Conservation (phyloP, 2,888 invertebrate genomes). For the Apeira syringaria region DNA sequence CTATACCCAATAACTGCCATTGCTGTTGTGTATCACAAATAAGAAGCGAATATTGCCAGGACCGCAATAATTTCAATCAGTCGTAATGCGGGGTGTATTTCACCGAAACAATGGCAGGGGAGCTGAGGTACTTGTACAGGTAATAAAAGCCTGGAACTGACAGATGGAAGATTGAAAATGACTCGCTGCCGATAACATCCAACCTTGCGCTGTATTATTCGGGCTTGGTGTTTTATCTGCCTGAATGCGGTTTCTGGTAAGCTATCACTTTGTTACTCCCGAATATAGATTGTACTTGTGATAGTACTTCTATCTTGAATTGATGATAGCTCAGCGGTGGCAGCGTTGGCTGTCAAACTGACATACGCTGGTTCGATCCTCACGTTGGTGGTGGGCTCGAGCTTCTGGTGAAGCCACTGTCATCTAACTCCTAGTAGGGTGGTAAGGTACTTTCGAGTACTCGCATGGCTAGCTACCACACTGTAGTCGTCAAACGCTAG, state of each 20-base stretch:
- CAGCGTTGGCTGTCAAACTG: too few species aligned
- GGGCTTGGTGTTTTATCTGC: constrained; percentile 1
- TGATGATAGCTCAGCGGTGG: too few species aligned
- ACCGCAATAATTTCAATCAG: constrained; percentile 22
- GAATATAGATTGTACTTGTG: too few species aligned
- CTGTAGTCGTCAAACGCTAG: too few species aligned
- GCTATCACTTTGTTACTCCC: too few species aligned
- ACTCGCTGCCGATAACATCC: constrained; percentile 25
- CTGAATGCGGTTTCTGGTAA: neutral
- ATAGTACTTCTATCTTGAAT: too few species aligned
- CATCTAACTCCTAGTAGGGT: too few species aligned
- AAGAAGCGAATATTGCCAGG: constrained; percentile 15
- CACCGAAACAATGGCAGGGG: constrained; percentile 21
- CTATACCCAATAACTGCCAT: constrained; percentile 1
- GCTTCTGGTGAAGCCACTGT: too few species aligned
- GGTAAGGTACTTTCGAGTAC: too few species aligned
- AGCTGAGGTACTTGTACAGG: constrained; percentile 24
- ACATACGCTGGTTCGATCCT: too few species aligned
- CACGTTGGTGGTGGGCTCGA: too few species aligned
- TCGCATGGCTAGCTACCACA: too few species aligned
- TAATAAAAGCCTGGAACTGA: constrained; percentile 31
- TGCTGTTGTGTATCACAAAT: constrained; percentile 9
- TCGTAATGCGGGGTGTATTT: constrained; percentile 20
- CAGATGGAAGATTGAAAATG: constrained; percentile 34
- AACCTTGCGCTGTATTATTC: constrained; percentile 17